Base-by-base conservation (phyloP, 2,113 vertebrate genomes). In the Neodontobutis hainanensis region DNA sequence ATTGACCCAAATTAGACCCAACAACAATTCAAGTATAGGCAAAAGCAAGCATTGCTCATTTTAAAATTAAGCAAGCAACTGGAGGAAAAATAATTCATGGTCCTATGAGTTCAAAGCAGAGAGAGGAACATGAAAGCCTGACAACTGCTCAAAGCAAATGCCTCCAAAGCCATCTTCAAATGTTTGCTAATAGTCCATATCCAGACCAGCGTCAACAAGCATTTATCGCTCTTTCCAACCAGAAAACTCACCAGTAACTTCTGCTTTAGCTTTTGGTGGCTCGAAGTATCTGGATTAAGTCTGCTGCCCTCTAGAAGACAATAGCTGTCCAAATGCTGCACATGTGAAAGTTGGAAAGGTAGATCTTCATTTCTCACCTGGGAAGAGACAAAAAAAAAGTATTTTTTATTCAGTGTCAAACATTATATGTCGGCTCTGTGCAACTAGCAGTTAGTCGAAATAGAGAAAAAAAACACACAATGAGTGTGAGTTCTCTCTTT, bases 361-460 rank as follows among this genome's bases (percentile, higher is more conserved):
- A 85, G 47, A 6, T 79, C 83, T 55, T 88, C 92, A 88, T 94
- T 87, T 92, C 91, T 92, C 71, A 85, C 77, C 92, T 95, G 87
- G 10, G 42, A 67, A 47, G n/a, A 35, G 71, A 68, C 3, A 53
- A 47, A 8, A 48, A 42, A 58, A 67, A 44, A 44, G 11, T 34
- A 68, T 27, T n/a, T n/a, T 34, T 60, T 9, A 62, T 4, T 71
- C 14, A 32, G n/a, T 1, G 19, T 32, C n/a, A 58, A 11, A 27
- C 1, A 27, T 27, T 27, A 27, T 27, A 27, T 27, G 19, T 27
- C 19, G 59, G 50, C 42, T 2, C 8, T 67, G 66, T 4, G 11
- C 14, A 62, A 69, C 59, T 87, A 75, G 76, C 71, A 80, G 84
- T 79, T 47, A 77, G 67, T 73, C 65, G 47, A 16, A 73, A 63